phyloP scores from a whole-genome alignment of 2,888 invertebrate species.

The Sinhomidia bicolor region DNA sequence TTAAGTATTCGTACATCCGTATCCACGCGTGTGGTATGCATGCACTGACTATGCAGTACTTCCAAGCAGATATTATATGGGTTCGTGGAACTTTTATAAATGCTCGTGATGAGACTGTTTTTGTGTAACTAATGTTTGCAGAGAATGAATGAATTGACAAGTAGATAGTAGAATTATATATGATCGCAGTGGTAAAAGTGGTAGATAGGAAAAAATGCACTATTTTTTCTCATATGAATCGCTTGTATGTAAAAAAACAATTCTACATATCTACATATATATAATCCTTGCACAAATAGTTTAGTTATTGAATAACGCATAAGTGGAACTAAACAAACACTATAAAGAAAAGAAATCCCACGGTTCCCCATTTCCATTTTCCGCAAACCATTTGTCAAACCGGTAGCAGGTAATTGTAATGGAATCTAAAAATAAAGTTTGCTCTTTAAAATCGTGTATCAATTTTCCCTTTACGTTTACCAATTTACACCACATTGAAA shows the following conservation, averaged over 20 bases:
- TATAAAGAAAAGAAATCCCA: background rate
- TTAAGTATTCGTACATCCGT: conserved; percentile 24
- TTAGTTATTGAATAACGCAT: background rate
- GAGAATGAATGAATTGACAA: background rate
- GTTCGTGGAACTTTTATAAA: background rate
- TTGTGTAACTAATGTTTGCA: background rate
- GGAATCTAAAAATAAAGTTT: conserved; percentile 3
- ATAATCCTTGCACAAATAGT: too few relatives aligned
- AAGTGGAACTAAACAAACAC: background rate
- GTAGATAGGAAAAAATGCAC: background rate
- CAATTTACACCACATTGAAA: background rate
- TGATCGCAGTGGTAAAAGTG: background rate
- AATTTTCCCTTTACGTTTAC: background rate
- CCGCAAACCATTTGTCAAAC: background rate
- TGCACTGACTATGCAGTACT: background rate
- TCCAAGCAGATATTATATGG: conserved; percentile 7
- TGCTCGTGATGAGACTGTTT: conserved; percentile 5
- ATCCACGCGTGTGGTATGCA: background rate
- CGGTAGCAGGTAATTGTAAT: background rate
- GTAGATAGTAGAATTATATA: conserved; percentile 3
- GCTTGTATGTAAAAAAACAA: too few relatives aligned
- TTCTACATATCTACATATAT: too few relatives aligned
- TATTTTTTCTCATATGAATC: too few relatives aligned
- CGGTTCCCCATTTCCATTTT: background rate
- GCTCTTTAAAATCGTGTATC: background rate